phyloP scores from a whole-genome alignment of 2,888 invertebrate genomes.

The Himalopsyche anomala region DNA sequence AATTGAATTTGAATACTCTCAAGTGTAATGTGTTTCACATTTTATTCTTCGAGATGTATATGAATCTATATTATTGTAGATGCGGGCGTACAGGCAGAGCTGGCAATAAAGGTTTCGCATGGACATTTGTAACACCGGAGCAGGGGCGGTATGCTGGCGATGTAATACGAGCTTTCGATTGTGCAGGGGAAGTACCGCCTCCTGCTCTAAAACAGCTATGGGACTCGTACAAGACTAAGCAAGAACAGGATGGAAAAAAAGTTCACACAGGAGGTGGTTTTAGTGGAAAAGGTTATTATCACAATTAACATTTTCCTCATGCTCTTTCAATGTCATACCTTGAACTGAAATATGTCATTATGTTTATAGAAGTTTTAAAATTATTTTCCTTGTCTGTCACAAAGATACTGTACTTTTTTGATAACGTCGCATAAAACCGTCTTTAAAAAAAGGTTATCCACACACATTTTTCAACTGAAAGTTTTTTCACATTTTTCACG shows the following conservation, averaged over 20 bases:
- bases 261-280: constrained; percentile 96
- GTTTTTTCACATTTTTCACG: too few relatives aligned
- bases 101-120: constrained; percentile 97
- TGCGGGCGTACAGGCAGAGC: constrained; percentile 94
- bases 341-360: constrained; percentile 2
- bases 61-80: constrained; percentile 71
- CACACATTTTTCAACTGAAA: too few relatives aligned
- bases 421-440: too few relatives aligned
- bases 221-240: constrained; percentile 92
- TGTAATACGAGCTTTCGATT: constrained; percentile 92
- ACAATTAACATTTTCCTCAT: not conserved
- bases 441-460: too few relatives aligned
- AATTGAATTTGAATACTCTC: too few relatives aligned
- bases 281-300: constrained; percentile 85
- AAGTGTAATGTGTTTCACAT: too few relatives aligned
- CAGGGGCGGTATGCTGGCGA: constrained; percentile 97
- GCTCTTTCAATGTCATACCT: not conserved
- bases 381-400: too few relatives aligned
- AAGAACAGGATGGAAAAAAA: constrained; percentile 94
- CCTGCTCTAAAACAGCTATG: constrained; percentile 87
- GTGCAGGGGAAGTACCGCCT: constrained; percentile 87
- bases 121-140: constrained; percentile 96
- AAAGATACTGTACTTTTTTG: too few relatives aligned
- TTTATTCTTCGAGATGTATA: not conserved
- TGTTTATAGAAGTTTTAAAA: too few relatives aligned